Evolutionary conservation across 2,113 vertebrate species (phyloP).

Genomic region (Mirounga angustirostris): DNA sequence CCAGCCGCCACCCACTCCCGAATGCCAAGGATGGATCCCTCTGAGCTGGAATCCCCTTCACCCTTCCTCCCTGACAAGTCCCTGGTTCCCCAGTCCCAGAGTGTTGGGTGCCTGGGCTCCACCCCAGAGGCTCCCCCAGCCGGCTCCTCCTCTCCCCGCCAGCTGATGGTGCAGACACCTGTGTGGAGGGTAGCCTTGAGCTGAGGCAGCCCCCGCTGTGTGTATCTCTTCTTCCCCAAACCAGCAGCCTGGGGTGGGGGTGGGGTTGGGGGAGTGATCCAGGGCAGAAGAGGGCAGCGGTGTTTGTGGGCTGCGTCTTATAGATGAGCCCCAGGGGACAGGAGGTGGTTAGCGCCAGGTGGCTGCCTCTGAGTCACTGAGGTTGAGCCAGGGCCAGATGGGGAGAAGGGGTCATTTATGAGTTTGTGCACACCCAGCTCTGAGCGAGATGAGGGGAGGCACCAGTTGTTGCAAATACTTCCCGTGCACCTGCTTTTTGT

Average conservation of each 20-base stretch:
- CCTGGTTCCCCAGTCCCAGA: background rate
- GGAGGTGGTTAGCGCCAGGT: background rate
- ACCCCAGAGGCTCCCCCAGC: background rate
- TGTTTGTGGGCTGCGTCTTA: background rate
- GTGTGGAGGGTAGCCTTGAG: background rate
- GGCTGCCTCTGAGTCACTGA: constrained; percentile 57
- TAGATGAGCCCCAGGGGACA: background rate
- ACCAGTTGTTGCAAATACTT: background rate
- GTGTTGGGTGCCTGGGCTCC: background rate
- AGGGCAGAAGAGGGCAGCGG: background rate
- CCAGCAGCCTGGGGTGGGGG: background rate
- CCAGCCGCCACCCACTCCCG: constrained; percentile 36
- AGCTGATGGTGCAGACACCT: background rate
- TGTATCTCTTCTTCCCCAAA: background rate
- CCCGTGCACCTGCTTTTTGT: background rate
- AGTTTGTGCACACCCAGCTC: background rate
- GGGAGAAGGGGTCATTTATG: background rate
- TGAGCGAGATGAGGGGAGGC: background rate
- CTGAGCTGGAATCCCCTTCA: background rate
- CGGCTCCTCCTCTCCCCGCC: background rate
- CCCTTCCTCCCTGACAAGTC: background rate
- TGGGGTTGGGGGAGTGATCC: background rate
- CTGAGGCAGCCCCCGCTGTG: background rate
- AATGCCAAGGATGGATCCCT: constrained; percentile 42
- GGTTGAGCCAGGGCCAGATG: constrained; percentile 42